phyloP scores from a whole-genome alignment of 2,797 vertebrate genomes.

The Coccyzus lansbergi region DNA sequence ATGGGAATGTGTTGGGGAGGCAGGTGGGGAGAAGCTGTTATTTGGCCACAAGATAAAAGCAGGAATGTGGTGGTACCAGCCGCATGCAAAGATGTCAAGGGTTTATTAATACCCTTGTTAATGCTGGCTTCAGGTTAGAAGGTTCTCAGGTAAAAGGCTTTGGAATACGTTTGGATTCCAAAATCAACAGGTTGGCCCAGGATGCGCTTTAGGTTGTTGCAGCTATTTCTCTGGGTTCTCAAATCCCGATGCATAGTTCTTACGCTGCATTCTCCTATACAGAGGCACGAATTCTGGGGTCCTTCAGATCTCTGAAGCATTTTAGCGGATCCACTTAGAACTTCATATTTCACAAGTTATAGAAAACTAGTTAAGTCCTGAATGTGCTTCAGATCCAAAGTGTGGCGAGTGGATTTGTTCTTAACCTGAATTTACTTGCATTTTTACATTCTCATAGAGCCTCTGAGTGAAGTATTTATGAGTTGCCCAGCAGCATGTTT shows the following conservation, averaged over 20 bases:
- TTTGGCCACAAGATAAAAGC: not conserved
- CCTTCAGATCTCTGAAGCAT: not conserved
- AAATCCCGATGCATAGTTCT: not conserved
- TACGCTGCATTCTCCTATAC: not conserved
- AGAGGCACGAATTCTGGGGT: not conserved
- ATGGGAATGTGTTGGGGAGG: fast-evolving
- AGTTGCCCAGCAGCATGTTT: not conserved
- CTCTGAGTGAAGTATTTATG: not conserved
- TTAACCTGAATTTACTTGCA: not conserved
- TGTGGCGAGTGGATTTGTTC: not conserved
- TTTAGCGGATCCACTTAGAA: not conserved
- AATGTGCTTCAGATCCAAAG: not conserved
- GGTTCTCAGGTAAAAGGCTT: not conserved
- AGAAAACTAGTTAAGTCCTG: not conserved
- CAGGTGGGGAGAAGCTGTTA: not conserved
- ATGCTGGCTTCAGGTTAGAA: not conserved
- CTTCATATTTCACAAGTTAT: not conserved
- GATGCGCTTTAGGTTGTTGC: not conserved
- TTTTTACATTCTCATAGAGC: not conserved
- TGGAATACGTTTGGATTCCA: not conserved
- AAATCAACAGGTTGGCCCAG: not conserved
- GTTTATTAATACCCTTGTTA: not conserved
- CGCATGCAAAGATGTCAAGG: not conserved
- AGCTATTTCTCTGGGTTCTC: not conserved
- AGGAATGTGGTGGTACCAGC: not conserved